Evolutionary conservation across 2,797 vertebrate genomes (phyloP), one percentile per base, ranked within the genome.

Genomic region (Carcharodon carcharias): DNA sequence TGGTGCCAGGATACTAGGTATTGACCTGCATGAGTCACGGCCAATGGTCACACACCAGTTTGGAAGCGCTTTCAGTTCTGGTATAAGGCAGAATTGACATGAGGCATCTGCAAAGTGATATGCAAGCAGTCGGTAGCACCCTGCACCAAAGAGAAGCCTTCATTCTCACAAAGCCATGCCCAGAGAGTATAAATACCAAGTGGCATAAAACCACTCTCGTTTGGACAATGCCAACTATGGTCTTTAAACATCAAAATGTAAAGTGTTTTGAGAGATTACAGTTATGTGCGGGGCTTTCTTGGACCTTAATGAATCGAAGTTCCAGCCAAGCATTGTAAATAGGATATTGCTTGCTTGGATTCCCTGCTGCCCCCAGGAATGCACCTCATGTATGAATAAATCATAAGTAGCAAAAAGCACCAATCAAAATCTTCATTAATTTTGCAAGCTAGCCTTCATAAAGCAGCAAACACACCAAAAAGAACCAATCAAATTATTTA

Each of bases 321-420:
- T 82, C 77, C n/a, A 82, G 40, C n/a, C 77, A 82, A 82, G n/a
- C n/a, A 82, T 45, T 82, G 80, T 82, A 82, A 82, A 82, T 82
- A 45, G 40, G 73, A 21, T 82, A 82, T 45, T 73, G 31, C 71
- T 73, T 73, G 28, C 71, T 73, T 35, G 71, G 16, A 45, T 45
- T 4, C n/a, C 16, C 45, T 45, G 16, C n/a, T 82, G 71, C 16
- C 21, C 31, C n/a, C 80, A 82, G 80, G 6, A 14, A 45, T 82
- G 40, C 40, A 45, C 18, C 80, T 82, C n/a, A 21, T 14, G 21
- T 82, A 82, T 82, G 14, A 82, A 82, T 82, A 82, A 82, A 45
- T 82, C 40, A 82, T 82, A 45, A 82, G 16, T 14, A 45, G 16
- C n/a, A 82, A 82, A 82, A 82, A 45, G 1, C 40, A 21, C 80